Base-by-base conservation (phyloP, 2,888 invertebrate genomes). In the Nemapogon koenigi region DNA sequence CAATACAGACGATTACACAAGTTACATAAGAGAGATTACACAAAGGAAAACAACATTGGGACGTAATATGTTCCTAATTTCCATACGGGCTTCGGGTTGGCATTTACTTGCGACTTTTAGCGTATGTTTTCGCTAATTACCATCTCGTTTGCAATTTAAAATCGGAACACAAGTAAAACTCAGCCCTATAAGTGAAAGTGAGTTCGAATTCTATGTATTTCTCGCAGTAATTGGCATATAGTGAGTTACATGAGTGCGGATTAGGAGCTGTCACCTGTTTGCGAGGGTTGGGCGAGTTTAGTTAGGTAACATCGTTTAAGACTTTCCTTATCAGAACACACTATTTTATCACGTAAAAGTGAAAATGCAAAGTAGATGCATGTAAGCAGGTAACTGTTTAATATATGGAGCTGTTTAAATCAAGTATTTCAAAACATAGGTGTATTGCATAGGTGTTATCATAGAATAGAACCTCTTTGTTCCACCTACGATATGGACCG, bases 141-240 rank as follows among this genome's bases (percentile, higher is more conserved):
- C 73, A 75, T 70, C 70, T 75, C 62, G 72, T 73, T 75, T 71
- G 71, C 72, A 75, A 73, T 72, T 72, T 72, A 68, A 72, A 75
- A 66, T 57, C 59, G 52, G 50, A 51, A 53, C 57, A 16, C 25
- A 17, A 36, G 37, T 51, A 50, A 44, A 52, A 50, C 49, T 52
- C 49, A 51, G 49, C 49, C 54, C 55, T 54, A 52, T 49, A 52
- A 55, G 68, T 56, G 70, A 73, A 71, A 71, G 71, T 62, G 54
- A 57, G 44, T 52, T 54, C 55, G 57, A 25, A 48, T n/a, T 6
- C 16, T 51, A 58, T 62, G 62, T 62, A 62, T 66, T 57, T 50
- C 54, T 57, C 52, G 53, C 49, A 55, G 56, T 68, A 71, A 70
- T 72, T 71, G 69, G 64, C 63, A 60, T 62, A 55, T 61, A 31